A percentile compares a stretch with the other conserved stretches of the same genome.
Conservation (phyloP, 2,797 vertebrate genomes). For the Pelodytes ibericus region DNA sequence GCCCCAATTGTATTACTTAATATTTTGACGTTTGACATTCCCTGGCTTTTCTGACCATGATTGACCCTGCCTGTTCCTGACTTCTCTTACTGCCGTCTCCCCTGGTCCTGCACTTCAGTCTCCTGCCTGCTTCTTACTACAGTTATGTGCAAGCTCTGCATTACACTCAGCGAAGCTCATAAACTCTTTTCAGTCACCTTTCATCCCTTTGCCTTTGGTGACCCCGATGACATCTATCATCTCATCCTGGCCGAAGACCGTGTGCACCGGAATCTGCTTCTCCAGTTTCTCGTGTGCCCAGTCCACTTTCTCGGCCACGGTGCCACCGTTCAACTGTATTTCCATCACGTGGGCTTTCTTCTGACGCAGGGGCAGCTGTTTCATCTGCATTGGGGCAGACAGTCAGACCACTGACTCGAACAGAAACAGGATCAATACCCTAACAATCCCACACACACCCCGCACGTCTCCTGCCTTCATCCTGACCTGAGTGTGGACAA, state of each 20-base stretch:
- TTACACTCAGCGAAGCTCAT: no score
- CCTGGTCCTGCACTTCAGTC: no score
- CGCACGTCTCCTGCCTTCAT: neutral
- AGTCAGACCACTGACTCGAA: neutral
- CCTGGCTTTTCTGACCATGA: no score
- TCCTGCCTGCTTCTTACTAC: no score
- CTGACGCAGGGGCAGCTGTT: slow-evolving; percentile 83
- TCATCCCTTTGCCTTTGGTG: slow-evolving; percentile 88
- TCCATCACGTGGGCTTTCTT: slow-evolving; percentile 95
- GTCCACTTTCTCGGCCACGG: slow-evolving; percentile 87
- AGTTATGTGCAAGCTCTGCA: no score
- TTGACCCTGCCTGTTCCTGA: no score
- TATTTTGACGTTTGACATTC: no score
- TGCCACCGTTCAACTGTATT: slow-evolving; percentile 91
- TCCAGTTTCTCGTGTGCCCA: slow-evolving; percentile 89
- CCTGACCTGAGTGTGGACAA: slow-evolving; percentile 90
- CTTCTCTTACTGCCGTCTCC: no score
- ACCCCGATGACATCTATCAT: slow-evolving; percentile 93
- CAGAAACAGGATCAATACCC: neutral
- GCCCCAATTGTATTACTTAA: no score
- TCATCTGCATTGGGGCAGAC: slow-evolving; percentile 76
- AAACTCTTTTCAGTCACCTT: slow-evolving; percentile 73
- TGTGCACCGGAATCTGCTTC: slow-evolving; percentile 81
- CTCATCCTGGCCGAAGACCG: slow-evolving; percentile 86
- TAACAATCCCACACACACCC: neutral